A percentile compares a stretch with the other conserved stretches of the same genome.
Evolutionary conservation across 2,888 invertebrate genomes (phyloP).

Genomic region (Muscina levida): DNA sequence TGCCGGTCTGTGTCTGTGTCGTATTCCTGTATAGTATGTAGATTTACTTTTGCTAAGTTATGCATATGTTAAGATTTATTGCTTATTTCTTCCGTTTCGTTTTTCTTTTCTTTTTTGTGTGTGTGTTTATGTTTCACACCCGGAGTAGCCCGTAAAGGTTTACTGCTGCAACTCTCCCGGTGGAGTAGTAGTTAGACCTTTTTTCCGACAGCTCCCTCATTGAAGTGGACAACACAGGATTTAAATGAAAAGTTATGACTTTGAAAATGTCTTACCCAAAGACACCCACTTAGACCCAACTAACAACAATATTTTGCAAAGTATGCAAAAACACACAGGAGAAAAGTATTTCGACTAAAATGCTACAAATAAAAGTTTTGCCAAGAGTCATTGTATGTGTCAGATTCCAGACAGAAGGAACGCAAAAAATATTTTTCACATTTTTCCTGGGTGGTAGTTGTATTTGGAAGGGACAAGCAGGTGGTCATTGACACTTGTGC

Average conservation of each 20-base stretch:
- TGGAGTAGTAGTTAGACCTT: background rate
- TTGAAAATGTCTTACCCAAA: conserved; percentile 48
- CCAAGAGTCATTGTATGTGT: conserved; percentile 24
- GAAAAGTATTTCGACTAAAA: conserved; percentile 4
- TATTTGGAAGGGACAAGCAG: background rate
- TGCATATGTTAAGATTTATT: conserved; percentile 68
- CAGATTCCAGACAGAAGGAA: conserved; percentile 26
- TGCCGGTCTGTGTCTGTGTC: background rate
- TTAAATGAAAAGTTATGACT: conserved; percentile 70
- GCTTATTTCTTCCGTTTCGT: conserved; percentile 53
- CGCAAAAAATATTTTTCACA: conserved; percentile 7
- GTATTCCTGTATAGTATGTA: background rate
- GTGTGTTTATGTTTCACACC: too few relatives aligned
- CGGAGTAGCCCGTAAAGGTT: background rate
- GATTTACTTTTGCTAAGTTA: conserved; percentile 55
- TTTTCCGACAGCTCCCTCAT: background rate
- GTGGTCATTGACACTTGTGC: conserved; percentile 14
- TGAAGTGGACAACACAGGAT: background rate
- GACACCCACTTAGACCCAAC: conserved; percentile 25
- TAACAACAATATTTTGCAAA: background rate
- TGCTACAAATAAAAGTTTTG: conserved; percentile 8
- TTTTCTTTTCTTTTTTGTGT: conserved; percentile 28
- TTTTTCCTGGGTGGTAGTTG: background rate
- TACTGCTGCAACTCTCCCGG: too few relatives aligned
- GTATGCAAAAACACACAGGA: conserved; percentile 22